Evolutionary conservation across 2,797 vertebrate species (phyloP), one percentile per base, ranked within the genome.

Genomic region (Leptatherina wallacei): DNA sequence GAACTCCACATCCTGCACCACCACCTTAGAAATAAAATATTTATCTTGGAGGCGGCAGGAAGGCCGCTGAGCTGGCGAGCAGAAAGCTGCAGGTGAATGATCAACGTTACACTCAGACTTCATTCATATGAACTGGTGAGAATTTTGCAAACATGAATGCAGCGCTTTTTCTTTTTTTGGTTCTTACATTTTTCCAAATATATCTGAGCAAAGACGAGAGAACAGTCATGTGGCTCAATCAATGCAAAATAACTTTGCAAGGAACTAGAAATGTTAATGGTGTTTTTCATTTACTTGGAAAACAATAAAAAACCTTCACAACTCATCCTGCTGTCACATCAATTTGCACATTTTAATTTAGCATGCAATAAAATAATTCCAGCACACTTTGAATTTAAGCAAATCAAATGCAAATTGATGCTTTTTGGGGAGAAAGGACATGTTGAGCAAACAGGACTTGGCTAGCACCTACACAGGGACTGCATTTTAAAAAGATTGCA

Each of bases 111-210:
- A 33, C 5, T 33, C 32, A 33, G 32, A n/a, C n/a, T n/a, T n/a
- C n/a, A n/a, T n/a, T n/a, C n/a, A n/a, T n/a, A n/a, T n/a, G n/a
- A n/a, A n/a, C n/a, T n/a, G n/a, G n/a, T n/a, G n/a, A n/a, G n/a
- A n/a, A n/a, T n/a, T n/a, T n/a, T n/a, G n/a, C n/a, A n/a, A 35
- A 35, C 33, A 35, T 35, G 33, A 35, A 35, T 35, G 33, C 33
- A 35, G 33, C 33, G 6, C 33, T n/a, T n/a, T n/a, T n/a, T n/a
- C n/a, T 40, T 40, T 14, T 3, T 3, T 40, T 40, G 4, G 14
- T 22, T 51, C 14, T 65, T 20, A n/a, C 49, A 61, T 67, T 63
- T 33, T 66, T 33, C 42, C 0, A 60, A 62, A 60, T 33, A 57
- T n/a, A 2, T 49, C 44, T 0, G 2, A 70, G 36, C 29, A 27